phyloP scores from a whole-genome alignment of 1,140 invertebrate genomes.

The Eulimnadia texana region DNA sequence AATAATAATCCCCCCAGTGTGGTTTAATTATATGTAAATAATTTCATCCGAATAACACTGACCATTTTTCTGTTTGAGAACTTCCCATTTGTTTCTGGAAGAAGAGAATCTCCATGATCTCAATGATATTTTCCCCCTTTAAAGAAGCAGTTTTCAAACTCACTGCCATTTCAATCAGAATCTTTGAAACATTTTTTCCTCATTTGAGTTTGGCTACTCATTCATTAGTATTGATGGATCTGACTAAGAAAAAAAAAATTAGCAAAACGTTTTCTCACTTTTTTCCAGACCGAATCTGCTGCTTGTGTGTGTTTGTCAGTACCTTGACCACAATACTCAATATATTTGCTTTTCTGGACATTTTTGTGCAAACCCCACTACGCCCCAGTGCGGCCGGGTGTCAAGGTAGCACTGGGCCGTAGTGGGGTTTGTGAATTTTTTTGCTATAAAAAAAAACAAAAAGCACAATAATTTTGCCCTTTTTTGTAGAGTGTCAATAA shows the following conservation, averaged over 20 bases:
- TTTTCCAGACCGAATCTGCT: not conserved
- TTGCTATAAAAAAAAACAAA: not conserved
- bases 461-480: not conserved
- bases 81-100: not conserved
- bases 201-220: not conserved
- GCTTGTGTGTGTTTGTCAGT: constrained; percentile 16
- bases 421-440: not conserved
- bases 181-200: not conserved
- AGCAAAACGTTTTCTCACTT: not conserved
- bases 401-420: not conserved
- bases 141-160: not conserved
- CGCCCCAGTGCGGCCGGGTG: not conserved
- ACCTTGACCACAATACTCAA: constrained; percentile 11
- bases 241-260: not conserved
- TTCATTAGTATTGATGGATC: not conserved
- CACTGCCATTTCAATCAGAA: constrained; percentile 4
- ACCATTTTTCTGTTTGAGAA: not conserved
- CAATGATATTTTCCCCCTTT: not conserved
- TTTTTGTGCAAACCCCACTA: not conserved
- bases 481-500: not conserved
- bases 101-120: constrained; percentile 1
- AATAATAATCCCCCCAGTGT: not conserved
- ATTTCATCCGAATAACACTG: not conserved
- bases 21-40: not conserved
- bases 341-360: not conserved